phyloP scores from a whole-genome alignment of 2,113 vertebrate species.

The Beaufortia kweichowensis region DNA sequence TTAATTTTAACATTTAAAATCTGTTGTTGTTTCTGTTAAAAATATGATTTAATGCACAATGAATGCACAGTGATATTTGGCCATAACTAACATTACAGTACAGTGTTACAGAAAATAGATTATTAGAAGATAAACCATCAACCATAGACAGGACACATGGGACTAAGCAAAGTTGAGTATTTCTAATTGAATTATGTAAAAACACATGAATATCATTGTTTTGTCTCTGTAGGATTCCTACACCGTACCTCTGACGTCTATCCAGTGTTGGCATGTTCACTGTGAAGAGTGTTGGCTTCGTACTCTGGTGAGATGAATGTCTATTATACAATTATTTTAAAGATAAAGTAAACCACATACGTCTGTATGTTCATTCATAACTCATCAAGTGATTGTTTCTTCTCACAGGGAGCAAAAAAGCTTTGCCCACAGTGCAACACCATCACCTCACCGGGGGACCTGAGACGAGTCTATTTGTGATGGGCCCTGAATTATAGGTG shows the following conservation, averaged over 20 bases:
- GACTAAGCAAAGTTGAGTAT: too few relatives aligned
- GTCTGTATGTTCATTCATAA: background rate
- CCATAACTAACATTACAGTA: too few relatives aligned
- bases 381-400: too few relatives aligned
- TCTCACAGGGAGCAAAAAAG: conserved; percentile 77
- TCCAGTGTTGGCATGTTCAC: conserved; percentile 85
- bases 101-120: too few relatives aligned
- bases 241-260: conserved; percentile 77
- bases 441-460: conserved; percentile 80
- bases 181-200: background rate
- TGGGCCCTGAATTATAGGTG: conserved; percentile 59
- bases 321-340: background rate
- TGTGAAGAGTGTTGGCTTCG: conserved; percentile 83
- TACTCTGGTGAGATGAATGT: conserved; percentile 71
- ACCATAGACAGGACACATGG: too few relatives aligned
- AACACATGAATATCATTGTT: background rate
- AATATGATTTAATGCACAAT: too few relatives aligned
- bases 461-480: conserved; percentile 80
- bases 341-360: background rate
- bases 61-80: too few relatives aligned
- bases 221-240: conserved; percentile 72
- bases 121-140: too few relatives aligned
- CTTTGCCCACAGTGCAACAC: conserved; percentile 83
- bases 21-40: too few relatives aligned
- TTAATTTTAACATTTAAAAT: too few relatives aligned